Base-by-base conservation (phyloP, 2,888 invertebrate genomes). In the Pogonocherus hispidulus region DNA sequence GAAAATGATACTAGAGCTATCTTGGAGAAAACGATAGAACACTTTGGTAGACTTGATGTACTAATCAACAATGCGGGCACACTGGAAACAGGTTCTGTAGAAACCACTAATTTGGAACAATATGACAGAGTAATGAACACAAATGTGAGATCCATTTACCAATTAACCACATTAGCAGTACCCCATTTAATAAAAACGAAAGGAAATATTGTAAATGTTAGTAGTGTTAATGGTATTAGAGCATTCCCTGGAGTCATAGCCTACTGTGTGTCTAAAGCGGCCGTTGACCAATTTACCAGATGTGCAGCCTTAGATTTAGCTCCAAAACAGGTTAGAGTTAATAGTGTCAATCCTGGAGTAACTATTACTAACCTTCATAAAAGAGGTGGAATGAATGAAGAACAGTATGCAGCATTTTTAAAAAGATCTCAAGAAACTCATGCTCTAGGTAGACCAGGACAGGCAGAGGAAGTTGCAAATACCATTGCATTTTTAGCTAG, bases 291-390 rank as follows among this genome's bases (percentile, higher is more conserved):
- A 83, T 92, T 99, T 74, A 99, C 99, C 0, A 90, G 94, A 78
- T 97, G 97, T 84, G 90, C 93, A 1, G 98, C 99, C 2, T 86
- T 99, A 66, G 98, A 96, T 81, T 84, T 96, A 60, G 95, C 94
- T 16, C 80, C 90, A 0, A 93, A 94, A 84, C 91, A 93, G 69
- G 95, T 98, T 0, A 87, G 98, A 68, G 96, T 96, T 0, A 98
- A 98, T 85, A 90, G 93, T 74, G 96, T 98, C 0, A 97, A 97
- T 85, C 98, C 98, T 14, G 98, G 98, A 57, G 98, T 98, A 0
- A 93, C 94, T 14, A 84, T 94, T 0, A 98, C 98, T 0, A 93
- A 96, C 83, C 84, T 98, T 32, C 98, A 98, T 78, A 93, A 91
- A 80, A 89, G 93, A 66, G 94, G 94, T 20, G 98, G 98, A 9